These are phyloP conservation scores for Thamnophis elegans DNA, from an alignment of 2,797 vertebrate species.

Conservation along the genomic window DNA sequence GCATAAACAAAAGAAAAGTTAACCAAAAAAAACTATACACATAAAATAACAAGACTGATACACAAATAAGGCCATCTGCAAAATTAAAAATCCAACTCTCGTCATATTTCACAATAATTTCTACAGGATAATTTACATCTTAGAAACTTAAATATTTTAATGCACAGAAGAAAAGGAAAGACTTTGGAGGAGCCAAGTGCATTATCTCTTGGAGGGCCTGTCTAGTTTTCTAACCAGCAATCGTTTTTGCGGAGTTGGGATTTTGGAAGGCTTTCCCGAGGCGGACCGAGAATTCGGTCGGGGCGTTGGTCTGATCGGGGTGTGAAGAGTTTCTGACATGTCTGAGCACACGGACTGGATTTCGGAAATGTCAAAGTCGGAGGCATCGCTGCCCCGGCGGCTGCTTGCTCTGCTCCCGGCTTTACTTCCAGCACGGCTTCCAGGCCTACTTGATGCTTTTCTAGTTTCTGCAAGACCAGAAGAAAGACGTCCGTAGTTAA, in stretches of 20 bases:
- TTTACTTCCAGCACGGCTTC: constrained; percentile 90
- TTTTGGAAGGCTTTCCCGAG: constrained; percentile 91
- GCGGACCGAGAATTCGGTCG: constrained; percentile 83
- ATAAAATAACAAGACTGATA: constrained; percentile 92
- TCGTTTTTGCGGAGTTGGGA: constrained; percentile 92
- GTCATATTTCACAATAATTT: constrained; percentile 90
- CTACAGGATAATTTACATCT: constrained; percentile 98
- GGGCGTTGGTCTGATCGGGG: constrained; percentile 76
- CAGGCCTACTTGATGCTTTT: constrained; percentile 81
- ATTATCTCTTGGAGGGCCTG: constrained; percentile 95
- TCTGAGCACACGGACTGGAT: constrained; percentile 97
- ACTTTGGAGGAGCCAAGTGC: constrained; percentile 63
- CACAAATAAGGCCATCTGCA: constrained; percentile 90
- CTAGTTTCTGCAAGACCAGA: constrained; percentile 75
- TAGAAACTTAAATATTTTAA: constrained; percentile 88
- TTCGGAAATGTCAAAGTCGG: constrained; percentile 99
- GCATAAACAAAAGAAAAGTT: constrained; percentile 74
- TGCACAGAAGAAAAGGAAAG: constrained; percentile 70
- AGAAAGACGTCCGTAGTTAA: background rate
- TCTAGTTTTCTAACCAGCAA: constrained; percentile 86
- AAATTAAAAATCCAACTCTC: constrained; percentile 86
- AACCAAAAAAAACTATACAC: constrained; percentile 88
- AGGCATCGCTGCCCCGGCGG: constrained; percentile 93
- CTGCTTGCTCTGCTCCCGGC: constrained; percentile 95
- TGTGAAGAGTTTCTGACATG: constrained; percentile 82